Evolutionary conservation across 2,113 vertebrate species (phyloP), one percentile per base, ranked within the genome.

Genomic region (Hippopotamus amphibius): DNA sequence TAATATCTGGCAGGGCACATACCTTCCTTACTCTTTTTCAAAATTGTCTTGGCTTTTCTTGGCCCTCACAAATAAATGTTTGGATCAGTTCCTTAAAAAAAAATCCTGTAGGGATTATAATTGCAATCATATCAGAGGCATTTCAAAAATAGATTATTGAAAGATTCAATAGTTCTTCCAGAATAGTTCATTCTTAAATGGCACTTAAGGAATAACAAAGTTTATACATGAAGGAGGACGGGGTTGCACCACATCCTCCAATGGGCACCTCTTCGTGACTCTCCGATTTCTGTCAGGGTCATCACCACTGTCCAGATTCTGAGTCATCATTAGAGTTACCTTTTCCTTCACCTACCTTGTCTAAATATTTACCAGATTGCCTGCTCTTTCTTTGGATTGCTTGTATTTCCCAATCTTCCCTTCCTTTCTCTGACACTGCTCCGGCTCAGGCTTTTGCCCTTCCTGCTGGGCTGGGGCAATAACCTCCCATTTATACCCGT

Each of bases 31-130:
- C 2, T 57, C 2, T 41, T 88, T 91, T 80, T 46, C 76, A 83
- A 48, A 86, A 66, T 19, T 80, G 24, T 55, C 96, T 83, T 95
- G 65, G 30, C 46, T 92, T 90, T 86, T 74, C 61, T 53, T 46
- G 57, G 41, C 7, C 46, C 37, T 53, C 90, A 16, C 33, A 74
- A 19, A 65, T 48, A 92, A 66, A 83, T 26, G 43, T 61, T 89
- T 61, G 30, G 19, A 43, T 74, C 48, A 55, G 55, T 53, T 17
- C 65, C 77, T 69, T 93, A 22, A 65, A 82, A 84, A 30, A 57
- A 50, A 85, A 43, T 55, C 10, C 41, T 74, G 19, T 50, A 48
- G 28, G 57, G 79, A 80, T 33, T 76, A 28, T 37, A 17, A 91
- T n/a, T 72, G 24, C 71, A 84, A 30, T 92, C 14, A 61, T n/a